A percentile compares a stretch with the other conserved stretches of the same genome.
Conservation (phyloP, 2,113 vertebrate genomes). For the Anthoscopus minutus region DNA sequence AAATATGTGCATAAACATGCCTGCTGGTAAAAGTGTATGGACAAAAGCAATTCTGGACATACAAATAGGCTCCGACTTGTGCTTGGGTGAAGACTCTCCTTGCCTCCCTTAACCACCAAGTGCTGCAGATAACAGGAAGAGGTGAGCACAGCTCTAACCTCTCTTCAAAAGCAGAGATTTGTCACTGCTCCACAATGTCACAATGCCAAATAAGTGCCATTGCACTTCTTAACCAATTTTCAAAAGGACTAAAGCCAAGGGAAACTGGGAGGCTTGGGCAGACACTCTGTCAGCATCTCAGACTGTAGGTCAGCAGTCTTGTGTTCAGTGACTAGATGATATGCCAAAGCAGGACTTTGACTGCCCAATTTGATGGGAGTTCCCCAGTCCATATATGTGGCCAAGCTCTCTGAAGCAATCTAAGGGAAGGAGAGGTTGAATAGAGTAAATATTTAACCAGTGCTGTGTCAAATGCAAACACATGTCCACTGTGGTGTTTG, state of each 20-base stretch:
- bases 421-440: neutral
- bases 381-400: neutral
- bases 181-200: neutral
- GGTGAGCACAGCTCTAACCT: neutral
- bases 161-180: neutral
- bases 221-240: neutral
- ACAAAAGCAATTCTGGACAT: neutral
- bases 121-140: neutral
- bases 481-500: neutral
- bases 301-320: neutral
- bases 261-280: neutral
- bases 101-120: neutral
- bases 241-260: neutral
- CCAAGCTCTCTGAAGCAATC: neutral
- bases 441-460: constrained; percentile 25
- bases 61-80: neutral
- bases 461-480: constrained; percentile 5
- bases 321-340: neutral
- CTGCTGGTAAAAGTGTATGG: neutral
- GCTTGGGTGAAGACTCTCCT: neutral
- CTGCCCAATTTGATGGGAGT: neutral
- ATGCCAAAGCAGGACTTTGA: neutral
- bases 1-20: neutral
- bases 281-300: neutral
- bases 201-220: neutral